phyloP scores from a whole-genome alignment of 2,113 vertebrate species.

The Agapornis roseicollis region DNA sequence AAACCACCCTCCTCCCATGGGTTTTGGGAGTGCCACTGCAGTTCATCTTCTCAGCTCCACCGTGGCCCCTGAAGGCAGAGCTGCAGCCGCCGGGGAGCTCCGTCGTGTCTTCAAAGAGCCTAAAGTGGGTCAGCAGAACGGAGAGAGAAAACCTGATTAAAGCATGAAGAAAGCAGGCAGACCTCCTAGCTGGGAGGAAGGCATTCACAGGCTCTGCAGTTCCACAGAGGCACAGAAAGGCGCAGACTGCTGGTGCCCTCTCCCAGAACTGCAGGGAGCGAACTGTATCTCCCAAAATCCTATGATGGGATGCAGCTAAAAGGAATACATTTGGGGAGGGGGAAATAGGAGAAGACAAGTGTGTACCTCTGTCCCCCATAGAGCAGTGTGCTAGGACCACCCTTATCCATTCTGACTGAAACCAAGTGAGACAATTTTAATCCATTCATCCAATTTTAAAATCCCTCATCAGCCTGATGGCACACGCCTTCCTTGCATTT shows the following conservation, averaged over 20 bases:
- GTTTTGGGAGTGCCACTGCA: neutral
- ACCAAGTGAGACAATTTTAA: neutral
- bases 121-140: constrained; percentile 40
- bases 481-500: neutral
- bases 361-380: neutral
- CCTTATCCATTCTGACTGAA: neutral
- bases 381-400: neutral
- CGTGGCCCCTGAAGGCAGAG: neutral
- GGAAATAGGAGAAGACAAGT: neutral
- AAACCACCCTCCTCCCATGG: neutral
- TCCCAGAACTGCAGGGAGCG: neutral
- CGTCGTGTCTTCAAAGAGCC: constrained; percentile 21
- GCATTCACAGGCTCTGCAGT: neutral
- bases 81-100: neutral
- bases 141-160: constrained; percentile 40
- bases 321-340: neutral
- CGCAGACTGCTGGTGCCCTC: too few species aligned
- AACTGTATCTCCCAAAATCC: neutral
- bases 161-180: neutral
- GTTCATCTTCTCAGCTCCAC: neutral
- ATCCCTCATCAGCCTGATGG: neutral
- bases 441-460: neutral
- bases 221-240: neutral
- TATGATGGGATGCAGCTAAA: neutral
- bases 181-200: neutral